Percentiles rank a stretch among this genome's conserved stretches.
Evolutionary conservation across 2,113 vertebrate genomes (phyloP).

Genomic region (Amblyopsis rosae): DNA sequence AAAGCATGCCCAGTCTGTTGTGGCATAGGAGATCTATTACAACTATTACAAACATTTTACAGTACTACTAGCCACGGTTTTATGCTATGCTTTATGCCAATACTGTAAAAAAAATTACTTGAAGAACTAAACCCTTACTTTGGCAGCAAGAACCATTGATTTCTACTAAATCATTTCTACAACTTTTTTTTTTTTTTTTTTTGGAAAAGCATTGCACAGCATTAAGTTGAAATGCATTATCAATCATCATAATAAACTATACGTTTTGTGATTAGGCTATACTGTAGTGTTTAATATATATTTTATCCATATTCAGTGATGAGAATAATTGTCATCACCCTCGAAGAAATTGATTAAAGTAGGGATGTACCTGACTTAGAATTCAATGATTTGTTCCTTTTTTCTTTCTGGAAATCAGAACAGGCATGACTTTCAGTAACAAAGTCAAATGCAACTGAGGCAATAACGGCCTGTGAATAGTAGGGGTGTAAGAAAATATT

Average conservation of each 20-base stretch:
- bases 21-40: conserved; percentile 38
- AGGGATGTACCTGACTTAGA: no score
- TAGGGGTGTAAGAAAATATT: no score
- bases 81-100: conserved; percentile 28
- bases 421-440: no score
- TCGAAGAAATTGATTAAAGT: no score
- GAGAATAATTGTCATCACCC: not conserved
- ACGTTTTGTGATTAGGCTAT: not conserved
- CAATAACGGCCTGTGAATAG: no score
- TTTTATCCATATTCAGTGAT: not conserved
- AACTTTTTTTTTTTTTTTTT: not conserved
- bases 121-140: conserved; percentile 16
- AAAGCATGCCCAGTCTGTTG: conserved; percentile 49
- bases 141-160: conserved; percentile 1
- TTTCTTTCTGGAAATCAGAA: no score
- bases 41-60: conserved; percentile 20
- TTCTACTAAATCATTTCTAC: not conserved
- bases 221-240: not conserved
- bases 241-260: not conserved
- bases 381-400: no score
- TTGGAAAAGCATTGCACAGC: not conserved
- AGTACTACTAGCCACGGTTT: conserved; percentile 10
- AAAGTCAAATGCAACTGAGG: no score
- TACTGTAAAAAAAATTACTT: conserved; percentile 30
- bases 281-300: not conserved